Evolutionary conservation across 2,797 vertebrate species (phyloP).

Genomic region (Prunella strophiata): DNA sequence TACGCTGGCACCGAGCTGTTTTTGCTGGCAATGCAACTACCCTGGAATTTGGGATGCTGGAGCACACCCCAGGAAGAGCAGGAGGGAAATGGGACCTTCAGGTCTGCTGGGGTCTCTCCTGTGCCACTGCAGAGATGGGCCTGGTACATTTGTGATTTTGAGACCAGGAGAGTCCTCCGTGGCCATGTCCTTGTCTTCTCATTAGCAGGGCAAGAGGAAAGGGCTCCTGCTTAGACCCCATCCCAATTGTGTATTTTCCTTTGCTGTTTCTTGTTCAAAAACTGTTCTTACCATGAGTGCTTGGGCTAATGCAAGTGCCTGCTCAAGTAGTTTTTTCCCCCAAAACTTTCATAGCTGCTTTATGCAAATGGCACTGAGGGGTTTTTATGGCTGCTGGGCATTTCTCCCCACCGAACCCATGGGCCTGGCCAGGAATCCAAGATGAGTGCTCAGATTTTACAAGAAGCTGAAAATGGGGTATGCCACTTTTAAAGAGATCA

Average conservation of each 20-base stretch:
- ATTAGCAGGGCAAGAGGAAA: not conserved
- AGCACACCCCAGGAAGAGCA: not conserved
- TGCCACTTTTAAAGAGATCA: not conserved
- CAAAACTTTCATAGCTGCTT: not conserved
- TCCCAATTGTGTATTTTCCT: not conserved
- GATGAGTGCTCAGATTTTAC: not conserved
- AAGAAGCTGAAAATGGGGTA: not conserved
- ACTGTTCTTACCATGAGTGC: accelerated
- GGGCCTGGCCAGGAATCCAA: accelerated
- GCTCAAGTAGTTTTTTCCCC: not conserved
- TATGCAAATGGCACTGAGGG: accelerated
- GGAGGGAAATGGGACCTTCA: not conserved
- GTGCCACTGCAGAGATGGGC: not conserved
- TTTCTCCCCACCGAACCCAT: accelerated
- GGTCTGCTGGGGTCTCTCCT: not conserved
- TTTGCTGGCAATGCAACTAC: not conserved
- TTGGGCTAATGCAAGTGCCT: not conserved
- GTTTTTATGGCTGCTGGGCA: accelerated
- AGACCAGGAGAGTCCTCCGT: not conserved
- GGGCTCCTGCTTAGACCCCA: not conserved
- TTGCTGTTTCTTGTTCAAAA: not conserved
- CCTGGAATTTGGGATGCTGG: not conserved
- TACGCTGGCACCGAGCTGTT: not conserved
- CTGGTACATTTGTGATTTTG: not conserved
- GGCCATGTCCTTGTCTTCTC: not conserved